These are phyloP conservation scores for Macrochelys suwanniensis DNA, from an alignment of 2,797 vertebrate genomes.

Conservation along the genomic window DNA sequence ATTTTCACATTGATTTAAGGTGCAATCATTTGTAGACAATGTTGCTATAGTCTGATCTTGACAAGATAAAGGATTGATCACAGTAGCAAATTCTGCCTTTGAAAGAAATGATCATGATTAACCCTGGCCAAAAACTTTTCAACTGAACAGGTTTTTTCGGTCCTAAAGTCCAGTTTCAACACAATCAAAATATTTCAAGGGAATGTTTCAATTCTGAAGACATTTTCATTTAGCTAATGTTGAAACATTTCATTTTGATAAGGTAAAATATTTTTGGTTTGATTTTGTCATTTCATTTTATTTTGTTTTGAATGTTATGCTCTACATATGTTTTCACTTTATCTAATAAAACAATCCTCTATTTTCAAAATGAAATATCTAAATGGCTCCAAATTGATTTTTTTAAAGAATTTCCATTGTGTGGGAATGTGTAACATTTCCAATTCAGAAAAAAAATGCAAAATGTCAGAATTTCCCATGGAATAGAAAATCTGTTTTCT, in stretches of 20 bases:
- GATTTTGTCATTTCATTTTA: neutral
- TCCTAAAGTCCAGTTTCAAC: neutral
- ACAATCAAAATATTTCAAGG: neutral
- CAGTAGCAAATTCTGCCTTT: neutral
- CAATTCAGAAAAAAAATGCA: neutral
- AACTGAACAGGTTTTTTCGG: neutral
- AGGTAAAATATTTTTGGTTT: neutral
- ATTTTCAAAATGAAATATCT: neutral
- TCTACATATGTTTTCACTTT: neutral
- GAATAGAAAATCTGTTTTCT: neutral
- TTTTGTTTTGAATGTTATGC: neutral
- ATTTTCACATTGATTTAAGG: neutral
- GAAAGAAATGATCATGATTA: neutral
- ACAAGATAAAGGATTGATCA: neutral
- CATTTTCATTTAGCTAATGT: neutral
- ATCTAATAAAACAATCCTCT: neutral
- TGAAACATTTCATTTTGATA: neutral
- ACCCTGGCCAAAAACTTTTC: neutral
- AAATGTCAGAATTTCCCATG: accelerated
- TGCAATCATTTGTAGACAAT: neutral
- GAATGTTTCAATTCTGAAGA: neutral
- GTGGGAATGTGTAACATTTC: neutral
- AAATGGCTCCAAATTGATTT: neutral
- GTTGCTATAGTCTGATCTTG: neutral
- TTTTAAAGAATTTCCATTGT: neutral